Evolutionary conservation across 2,797 vertebrate species (phyloP), one percentile per base, ranked within the genome.

Genomic region (Gymnocypris eckloni): DNA sequence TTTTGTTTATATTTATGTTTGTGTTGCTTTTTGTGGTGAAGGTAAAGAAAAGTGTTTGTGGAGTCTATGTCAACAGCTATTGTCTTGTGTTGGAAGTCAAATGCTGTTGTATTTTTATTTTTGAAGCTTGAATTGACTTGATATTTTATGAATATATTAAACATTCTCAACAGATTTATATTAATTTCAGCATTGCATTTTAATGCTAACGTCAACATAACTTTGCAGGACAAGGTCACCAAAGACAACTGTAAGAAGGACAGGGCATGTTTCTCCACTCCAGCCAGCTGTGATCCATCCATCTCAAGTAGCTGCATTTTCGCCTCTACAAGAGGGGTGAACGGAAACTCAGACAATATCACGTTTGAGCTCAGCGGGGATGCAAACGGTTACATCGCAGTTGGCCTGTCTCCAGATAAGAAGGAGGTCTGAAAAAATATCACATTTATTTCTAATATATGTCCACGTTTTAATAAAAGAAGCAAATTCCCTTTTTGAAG

Each of bases 241-340:
- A 70, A 4, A 13, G 18, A 9, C 8, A 43, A 9, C 50, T 85
- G 83, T 45, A 56, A 11, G 37, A 85, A 20, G n/a, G 15, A 25
- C 8, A 33, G 48, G 37, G 83, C 83, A 52, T 85, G 83, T 45
- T 79, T 79, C 48, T 52, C 75, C 28, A 33, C 37, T 54, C 83
- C 83, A 20, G 37, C 22, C 11, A 56, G 0, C 64, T 85, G 83
- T 70, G 64, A 85, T 20, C 83, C 83, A 3, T 39, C 37, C 6
- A 45, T 4, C 33, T 11, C 15, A 6, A 59, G 16, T 22, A 3
- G 6, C 2, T 85, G 83, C 39, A 6, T 69, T 28, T 79, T 85
- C 2, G 37, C 15, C 48, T 79, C 83, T 33, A 85, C 83, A 7
- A 79, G 28, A 52, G 37, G 3, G 4, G 33, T 54, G 15, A 45